Evolutionary conservation across 2,888 invertebrate genomes (phyloP), one percentile per base, ranked within the genome.

Genomic region (Melinopterus prodromus): DNA sequence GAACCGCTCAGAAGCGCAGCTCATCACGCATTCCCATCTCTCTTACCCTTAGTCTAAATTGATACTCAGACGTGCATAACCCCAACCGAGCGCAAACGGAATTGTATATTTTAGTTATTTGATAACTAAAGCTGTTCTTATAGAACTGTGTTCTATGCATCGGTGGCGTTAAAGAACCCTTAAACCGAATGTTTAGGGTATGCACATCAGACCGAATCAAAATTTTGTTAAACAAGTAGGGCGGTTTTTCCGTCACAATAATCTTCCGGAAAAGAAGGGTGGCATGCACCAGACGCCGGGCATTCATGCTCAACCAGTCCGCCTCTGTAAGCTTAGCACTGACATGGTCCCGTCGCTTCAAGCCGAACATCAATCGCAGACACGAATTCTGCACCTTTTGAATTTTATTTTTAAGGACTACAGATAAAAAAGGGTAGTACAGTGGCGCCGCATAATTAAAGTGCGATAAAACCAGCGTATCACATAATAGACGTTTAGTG

Each of bases 341-440:
- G 12, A 80, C 72, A 16, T 69, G 76, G 15, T 80, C 78, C 36
- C 16, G 36, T 37, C 74, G 72, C 37, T 15, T 16, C 7, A 80
- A 71, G 6, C 78, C 76, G 37, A 76, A 80, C 35, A 78, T 80
- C 6, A 78, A 36, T 12, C 80, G 26, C 38, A 75, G 74, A 36
- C 78, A 78, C 15, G 71, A 70, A n/a, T 80, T 78, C 16, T 80
- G 76, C 7, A 80, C 77, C 37, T 77, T 71, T 38, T 80, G 78
- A 16, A 77, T 78, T 74, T 77, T 78, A 7, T 14, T 26, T 16
- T 72, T 36, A 6, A 37, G 15, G 74, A 70, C 77, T 12, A 9
- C 35, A 7, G 72, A 70, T 2, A 80, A 16, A 69, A 35, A 78
- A 6, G 77, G 12, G n/a, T 16, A 71, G 16, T 80, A 80, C 9